Evolutionary conservation across 2,113 vertebrate genomes (phyloP), one percentile per base, ranked within the genome.

Genomic region (Rhea pennata): DNA sequence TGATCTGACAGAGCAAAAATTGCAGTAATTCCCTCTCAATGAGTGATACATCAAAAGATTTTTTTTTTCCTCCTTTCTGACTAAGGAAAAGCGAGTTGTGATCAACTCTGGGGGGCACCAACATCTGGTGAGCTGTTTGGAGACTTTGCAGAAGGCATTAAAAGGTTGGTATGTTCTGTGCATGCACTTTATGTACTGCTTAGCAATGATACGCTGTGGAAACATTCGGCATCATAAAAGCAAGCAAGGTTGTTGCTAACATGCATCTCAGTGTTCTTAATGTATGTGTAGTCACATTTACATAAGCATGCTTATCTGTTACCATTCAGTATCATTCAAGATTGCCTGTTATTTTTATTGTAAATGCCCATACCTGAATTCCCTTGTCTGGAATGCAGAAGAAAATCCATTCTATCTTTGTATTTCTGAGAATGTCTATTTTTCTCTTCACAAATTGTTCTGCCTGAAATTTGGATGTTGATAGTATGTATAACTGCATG

Each of bases 141-240:
- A 99, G 98, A 99, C 98, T 1, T 94, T 99, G 96, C 99, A 99
- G 97, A 99, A 98, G 95, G 99, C 99, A 8, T 97, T 99, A 56
- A 99, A 99, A 99, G 99, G 99, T 99, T 96, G 97, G 98, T 97
- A 39, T 79, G 2, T 24, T 1, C 64, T 5, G 42, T 53, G 50
- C 5, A 0, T 19, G 54, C 9, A 0, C 36, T 39, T n/a, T 6
- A 3, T 6, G 19, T 15, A 19, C 53, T 33, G 59, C 78, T 44
- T 36, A 13, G 33, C 40, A 11, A 6, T 3, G 64, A 15, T 51
- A 23, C 1, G n/a, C 50, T 4, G 0, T 15, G 40, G 88, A 50
- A 66, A 50, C 9, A 1, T 36, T 66, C 36, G 9, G 5, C 2
- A 5, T 10, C 3, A 0, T 10, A 5, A 56, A 46, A 53, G 1